These are phyloP conservation scores for Homarus americanus DNA, from an alignment of 1,140 invertebrate genomes.

Conservation along the genomic window DNA sequence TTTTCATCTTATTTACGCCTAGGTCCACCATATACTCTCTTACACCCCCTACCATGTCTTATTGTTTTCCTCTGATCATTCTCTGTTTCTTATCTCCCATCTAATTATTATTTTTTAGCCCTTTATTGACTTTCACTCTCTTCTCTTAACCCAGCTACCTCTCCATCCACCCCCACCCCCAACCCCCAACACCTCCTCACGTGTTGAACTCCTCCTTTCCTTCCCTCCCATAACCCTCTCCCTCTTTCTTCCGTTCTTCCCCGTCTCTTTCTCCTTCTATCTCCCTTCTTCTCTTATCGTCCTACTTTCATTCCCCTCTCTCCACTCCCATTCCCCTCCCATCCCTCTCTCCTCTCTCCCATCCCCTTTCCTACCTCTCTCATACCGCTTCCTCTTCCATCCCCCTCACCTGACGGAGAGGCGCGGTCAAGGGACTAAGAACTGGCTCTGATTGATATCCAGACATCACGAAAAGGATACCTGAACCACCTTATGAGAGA, in stretches of 20 bases:
- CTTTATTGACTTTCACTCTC: neutral
- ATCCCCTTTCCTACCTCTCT: neutral
- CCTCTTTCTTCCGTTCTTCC: neutral
- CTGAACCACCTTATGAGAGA: no score
- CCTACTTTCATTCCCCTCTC: neutral
- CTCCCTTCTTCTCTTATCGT: no score
- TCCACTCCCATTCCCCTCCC: neutral
- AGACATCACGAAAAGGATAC: slow-evolving; percentile 9
- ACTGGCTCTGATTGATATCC: slow-evolving; percentile 24
- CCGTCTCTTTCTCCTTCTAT: neutral
- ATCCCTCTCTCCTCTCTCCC: neutral
- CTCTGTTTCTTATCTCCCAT: neutral
- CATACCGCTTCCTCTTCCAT: neutral
- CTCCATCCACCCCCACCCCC: neutral
- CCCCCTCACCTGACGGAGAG: neutral
- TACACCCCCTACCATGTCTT: no score
- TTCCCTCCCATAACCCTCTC: neutral
- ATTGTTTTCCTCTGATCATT: no score
- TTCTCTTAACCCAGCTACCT: neutral
- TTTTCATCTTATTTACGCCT: neutral
- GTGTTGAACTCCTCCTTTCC: neutral
- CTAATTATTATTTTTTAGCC: no score
- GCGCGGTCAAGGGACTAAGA: slow-evolving; percentile 20
- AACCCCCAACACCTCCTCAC: neutral
- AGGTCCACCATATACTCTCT: no score